Conservation (phyloP, 2,797 vertebrate species). For the Carcharodon carcharias region DNA sequence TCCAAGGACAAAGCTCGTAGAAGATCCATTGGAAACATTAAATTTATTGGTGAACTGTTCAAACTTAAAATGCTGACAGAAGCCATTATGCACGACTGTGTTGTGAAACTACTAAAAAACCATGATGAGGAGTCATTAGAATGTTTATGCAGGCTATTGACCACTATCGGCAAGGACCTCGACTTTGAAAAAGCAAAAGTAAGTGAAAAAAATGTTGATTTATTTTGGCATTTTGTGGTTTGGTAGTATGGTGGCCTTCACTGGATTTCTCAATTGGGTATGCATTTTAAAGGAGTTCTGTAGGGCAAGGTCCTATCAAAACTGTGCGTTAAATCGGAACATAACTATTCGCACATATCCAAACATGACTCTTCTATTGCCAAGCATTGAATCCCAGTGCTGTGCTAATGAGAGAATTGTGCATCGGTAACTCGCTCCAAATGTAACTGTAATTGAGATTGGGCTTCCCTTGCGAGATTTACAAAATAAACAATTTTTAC, state of each 20-base stretch:
- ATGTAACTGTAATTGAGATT: not conserved
- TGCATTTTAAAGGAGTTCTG: not conserved
- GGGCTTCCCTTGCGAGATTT: not conserved
- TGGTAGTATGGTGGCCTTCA: not conserved
- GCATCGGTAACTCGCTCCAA: not conserved
- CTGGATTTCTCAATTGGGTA: not conserved
- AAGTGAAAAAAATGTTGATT: conserved; percentile 40
- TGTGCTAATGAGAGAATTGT: not conserved
- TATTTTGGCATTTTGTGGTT: not conserved
- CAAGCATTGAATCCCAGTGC: not conserved
- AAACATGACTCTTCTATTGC: not conserved
- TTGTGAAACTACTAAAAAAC: conserved; percentile 94
- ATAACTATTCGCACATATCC: not conserved
- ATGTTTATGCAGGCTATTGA: conserved; percentile 89
- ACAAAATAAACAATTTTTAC: not conserved
- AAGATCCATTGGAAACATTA: conserved; percentile 93
- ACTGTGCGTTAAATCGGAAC: not conserved
- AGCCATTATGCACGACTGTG: conserved; percentile 96
- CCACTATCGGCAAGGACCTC: conserved; percentile 92
- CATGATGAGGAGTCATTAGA: conserved; percentile 90
- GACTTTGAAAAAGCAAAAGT: conserved; percentile 98
- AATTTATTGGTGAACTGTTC: conserved; percentile 94
- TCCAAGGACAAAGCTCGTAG: conserved; percentile 87
- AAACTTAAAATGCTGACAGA: conserved; percentile 97
- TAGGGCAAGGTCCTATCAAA: not conserved